Evolutionary conservation across 2,113 vertebrate genomes (phyloP).

Genomic region (Centropus unirufus): DNA sequence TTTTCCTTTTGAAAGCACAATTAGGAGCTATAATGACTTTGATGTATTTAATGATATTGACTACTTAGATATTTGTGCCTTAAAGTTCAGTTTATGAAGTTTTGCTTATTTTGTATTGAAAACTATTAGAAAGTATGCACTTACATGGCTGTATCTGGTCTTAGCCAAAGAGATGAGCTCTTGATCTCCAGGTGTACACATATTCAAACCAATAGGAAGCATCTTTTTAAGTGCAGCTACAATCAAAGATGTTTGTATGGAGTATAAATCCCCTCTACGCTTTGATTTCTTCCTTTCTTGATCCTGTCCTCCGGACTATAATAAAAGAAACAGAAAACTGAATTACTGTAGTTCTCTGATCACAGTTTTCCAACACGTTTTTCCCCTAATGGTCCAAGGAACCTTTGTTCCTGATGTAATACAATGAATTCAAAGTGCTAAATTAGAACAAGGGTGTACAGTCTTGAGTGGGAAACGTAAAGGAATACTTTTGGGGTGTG

Average conservation of each 20-base stretch:
- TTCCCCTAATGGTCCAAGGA: neutral
- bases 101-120: neutral
- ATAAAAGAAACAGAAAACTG: constrained; percentile 37
- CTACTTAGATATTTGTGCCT: neutral
- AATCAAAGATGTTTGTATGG: constrained; percentile 96
- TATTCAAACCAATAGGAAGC: constrained; percentile 97
- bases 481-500: neutral
- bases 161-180: constrained; percentile 96
- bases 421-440: neutral
- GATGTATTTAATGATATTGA: neutral
- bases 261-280: constrained; percentile 94
- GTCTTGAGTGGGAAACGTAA: neutral
- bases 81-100: neutral
- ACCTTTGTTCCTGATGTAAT: neutral
- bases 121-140: constrained; percentile 8
- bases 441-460: neutral
- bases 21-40: neutral
- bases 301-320: constrained; percentile 94
- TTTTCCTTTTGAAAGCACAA: neutral
- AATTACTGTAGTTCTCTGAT: neutral
- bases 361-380: neutral
- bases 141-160: constrained; percentile 89
- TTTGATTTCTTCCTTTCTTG: constrained; percentile 96
- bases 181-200: constrained; percentile 98
- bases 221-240: constrained; percentile 98